Base-by-base conservation (phyloP, 2,888 invertebrate genomes). In the Amphiduros pacificus region DNA sequence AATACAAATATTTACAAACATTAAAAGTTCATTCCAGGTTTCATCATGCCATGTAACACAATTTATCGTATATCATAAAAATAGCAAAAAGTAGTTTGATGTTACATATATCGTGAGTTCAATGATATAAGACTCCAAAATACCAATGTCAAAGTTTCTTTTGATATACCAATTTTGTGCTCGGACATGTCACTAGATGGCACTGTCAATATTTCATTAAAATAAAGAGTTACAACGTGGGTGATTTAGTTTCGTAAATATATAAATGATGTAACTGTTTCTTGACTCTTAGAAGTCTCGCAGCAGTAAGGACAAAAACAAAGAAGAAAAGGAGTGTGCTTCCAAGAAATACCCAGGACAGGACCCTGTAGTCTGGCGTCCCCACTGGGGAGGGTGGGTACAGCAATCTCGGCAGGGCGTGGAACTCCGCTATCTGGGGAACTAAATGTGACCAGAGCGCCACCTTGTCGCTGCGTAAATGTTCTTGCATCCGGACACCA, bases 361-460 rank as follows among this genome's bases (percentile, higher is more conserved):
- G 31, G 2, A 54, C 9, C 54, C 36, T 11, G 24, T 54, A 54
- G 36, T 54, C 22, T 1, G 54, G 36, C 20, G 54, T 14, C 6
- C 20, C 14, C 32, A 29, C 20, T n/a, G n/a, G 31, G 24, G 14
- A 14, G 14, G 36, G 54, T 2, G 31, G 22, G 14, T n/a, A 32
- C 24, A 22, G 9, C n/a, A 31, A 17, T 17, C 11, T 32, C 28
- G 2, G 11, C 24, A 2, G 6, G 54, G 2, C 24, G 2, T 17
- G 40, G 20, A 11, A 20, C 14, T 40, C 17, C 17, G 26, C 17
- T 17, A 55, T 27, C 32, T 58, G 50, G 40, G 58, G 81, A 63
- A 73, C 74, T 62, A 62, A 74, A 52, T 66, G 71, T 69, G 76
- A 83, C 83, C 75, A 82, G 74, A 77, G 83, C 41, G 62, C 68